Base-by-base conservation (phyloP, 2,113 vertebrate species). In the Erpornis zantholeuca region DNA sequence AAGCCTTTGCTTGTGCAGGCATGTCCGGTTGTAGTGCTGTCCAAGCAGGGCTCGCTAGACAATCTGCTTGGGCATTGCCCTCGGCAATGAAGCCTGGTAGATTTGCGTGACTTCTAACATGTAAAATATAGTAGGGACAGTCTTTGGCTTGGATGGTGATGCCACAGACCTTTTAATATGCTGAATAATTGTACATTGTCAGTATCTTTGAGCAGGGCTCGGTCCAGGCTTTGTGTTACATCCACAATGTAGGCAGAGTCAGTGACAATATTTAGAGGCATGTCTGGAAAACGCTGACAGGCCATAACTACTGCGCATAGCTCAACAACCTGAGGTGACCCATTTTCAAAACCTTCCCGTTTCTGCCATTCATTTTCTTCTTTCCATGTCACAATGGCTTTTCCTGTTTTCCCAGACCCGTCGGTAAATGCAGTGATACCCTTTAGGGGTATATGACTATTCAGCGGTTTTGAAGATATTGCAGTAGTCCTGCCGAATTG, bases 241-340 rank as follows among this genome's bases (percentile, higher is more conserved):
- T 40, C 29, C 3, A 3, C 36, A 71, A 53, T 3, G 2, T 13
- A 53, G 35, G 27, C 0, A 1, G 20, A 38, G 49, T 40, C 68
- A 52, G 47, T 50, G 11, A 40, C 15, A 17, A 12, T 53, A 40
- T 53, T 71, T 71, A 53, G 68, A 53, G 21, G 15, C 31, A 28
- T 13, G 28, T 31, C 28, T 53, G 21, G 28, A 53, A 71, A 71
- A 71, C 2, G 2, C 21, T 40, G 28, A 53, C 31, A 33, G 36
- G 35, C 49, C 36, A 33, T 10, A 53, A 15, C 15, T 71, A 40
- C 11, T 40, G 28, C 15, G 3, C 2, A 9, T 53, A 53, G 29
- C 5, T 18, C 49, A 53, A 40, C 28, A 53, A 33, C 22, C 11
- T 71, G 49, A 53, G 69, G 11, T 71, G 36, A 25, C 11, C 36